Percentiles rank a stretch among this genome's conserved stretches.
Evolutionary conservation across 2,888 invertebrate genomes (phyloP).

Genomic region (Zygogramma bicolorata): DNA sequence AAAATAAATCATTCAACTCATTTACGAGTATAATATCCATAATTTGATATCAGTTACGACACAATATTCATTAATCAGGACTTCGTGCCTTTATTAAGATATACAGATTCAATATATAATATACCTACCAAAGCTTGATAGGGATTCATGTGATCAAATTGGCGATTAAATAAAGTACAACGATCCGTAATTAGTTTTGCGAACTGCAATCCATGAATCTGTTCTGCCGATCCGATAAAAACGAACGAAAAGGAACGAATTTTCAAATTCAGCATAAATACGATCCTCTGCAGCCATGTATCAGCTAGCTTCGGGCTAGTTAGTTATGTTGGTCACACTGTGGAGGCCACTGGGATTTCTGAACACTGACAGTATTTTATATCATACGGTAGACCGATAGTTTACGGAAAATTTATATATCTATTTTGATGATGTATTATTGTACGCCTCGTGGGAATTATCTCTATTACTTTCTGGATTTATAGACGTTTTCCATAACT

Average conservation of each 20-base stretch:
- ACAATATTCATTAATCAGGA: no score
- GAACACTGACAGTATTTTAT: slow-evolving; percentile 59
- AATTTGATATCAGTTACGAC: no score
- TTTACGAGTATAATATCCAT: no score
- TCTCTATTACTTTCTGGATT: slow-evolving; percentile 46
- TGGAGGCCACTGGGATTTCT: slow-evolving; percentile 51
- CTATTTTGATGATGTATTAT: slow-evolving; percentile 63
- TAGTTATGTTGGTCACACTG: slow-evolving; percentile 57
- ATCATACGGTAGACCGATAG: slow-evolving; percentile 61
- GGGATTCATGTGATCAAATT: background rate
- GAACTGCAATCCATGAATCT: background rate
- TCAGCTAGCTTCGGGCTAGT: slow-evolving; percentile 51
- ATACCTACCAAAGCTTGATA: no score
- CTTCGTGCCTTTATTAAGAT: no score
- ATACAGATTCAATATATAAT: no score
- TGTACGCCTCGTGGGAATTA: slow-evolving; percentile 43
- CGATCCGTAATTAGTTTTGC: background rate
- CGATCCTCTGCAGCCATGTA: slow-evolving; percentile 39
- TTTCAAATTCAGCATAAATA: slow-evolving; percentile 40
- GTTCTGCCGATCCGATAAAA: background rate
- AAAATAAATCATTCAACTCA: no score
- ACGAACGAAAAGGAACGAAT: slow-evolving; percentile 15
- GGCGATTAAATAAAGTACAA: background rate
- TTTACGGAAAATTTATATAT: slow-evolving; percentile 63
- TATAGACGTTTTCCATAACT: slow-evolving; percentile 27